Evolutionary conservation across 2,888 invertebrate species (phyloP).

Genomic region (Philopedon plagiatum): DNA sequence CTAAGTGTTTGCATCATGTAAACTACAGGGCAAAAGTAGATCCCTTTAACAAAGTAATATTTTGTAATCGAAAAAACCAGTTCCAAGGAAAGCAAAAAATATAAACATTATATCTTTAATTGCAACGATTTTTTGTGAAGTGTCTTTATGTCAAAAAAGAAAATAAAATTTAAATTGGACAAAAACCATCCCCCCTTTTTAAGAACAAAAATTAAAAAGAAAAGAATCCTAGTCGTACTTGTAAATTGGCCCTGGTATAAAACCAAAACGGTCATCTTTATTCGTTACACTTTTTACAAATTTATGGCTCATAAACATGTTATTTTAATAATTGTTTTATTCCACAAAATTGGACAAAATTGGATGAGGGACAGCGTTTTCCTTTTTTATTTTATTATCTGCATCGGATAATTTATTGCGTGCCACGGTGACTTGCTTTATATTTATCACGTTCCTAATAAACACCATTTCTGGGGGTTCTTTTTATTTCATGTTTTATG

Average conservation of each 20-base stretch:
- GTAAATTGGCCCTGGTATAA: background rate
- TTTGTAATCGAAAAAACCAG: too few species aligned
- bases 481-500: conserved; percentile 49
- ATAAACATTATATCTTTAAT: background rate
- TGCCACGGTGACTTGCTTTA: conserved; percentile 48
- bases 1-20: too few species aligned
- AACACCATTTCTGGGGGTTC: conserved; percentile 47
- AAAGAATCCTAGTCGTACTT: background rate
- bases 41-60: too few species aligned
- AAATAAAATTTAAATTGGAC: too few species aligned
- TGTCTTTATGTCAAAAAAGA: too few species aligned
- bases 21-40: too few species aligned
- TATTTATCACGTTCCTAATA: conserved; percentile 49
- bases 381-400: conserved; percentile 49
- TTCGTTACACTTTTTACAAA: conserved; percentile 31
- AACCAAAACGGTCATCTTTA: conserved; percentile 15
- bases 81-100: too few species aligned
- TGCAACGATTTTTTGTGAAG: too few species aligned
- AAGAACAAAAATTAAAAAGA: too few species aligned
- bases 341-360: conserved; percentile 48
- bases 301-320: conserved; percentile 47
- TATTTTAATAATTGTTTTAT: conserved; percentile 51
- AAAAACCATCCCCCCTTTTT: too few species aligned
- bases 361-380: conserved; percentile 44
- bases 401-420: conserved; percentile 48